These are phyloP conservation scores for Hirtodrosophila duncani DNA, from an alignment of 2,888 invertebrate genomes.

Conservation along the genomic window DNA sequence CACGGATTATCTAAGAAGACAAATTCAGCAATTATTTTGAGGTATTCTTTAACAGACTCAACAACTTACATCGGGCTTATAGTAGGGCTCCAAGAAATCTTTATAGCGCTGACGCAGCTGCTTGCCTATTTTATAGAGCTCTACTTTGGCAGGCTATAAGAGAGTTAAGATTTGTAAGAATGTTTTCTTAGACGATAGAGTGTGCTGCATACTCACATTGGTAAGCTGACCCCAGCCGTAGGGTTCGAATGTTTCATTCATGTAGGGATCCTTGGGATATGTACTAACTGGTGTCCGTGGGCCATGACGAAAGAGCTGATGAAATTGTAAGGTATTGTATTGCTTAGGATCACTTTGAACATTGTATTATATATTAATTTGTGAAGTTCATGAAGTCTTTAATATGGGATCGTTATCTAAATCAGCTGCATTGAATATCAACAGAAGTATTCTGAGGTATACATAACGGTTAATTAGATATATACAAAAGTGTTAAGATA, in stretches of 20 bases:
- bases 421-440: no score
- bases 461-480: background rate
- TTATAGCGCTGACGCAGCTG: conserved; percentile 82
- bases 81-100: conserved; percentile 80
- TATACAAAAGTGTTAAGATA: background rate
- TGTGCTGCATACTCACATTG: conserved; percentile 80
- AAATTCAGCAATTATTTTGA: background rate
- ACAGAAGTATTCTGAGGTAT: no score
- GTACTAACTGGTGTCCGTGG: conserved; percentile 86
- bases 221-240: conserved; percentile 89
- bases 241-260: conserved; percentile 84
- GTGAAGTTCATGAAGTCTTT: no score
- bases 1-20: conserved; percentile 79
- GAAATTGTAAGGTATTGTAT: background rate
- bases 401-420: no score
- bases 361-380: no score
- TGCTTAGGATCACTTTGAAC: no score
- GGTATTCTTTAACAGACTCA: background rate
- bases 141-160: conserved; percentile 81
- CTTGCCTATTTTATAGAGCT: conserved; percentile 82
- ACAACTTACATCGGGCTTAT: conserved; percentile 79
- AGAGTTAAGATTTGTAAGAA: background rate
- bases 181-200: no score
- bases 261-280: conserved; percentile 85
- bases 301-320: conserved; percentile 88